Evolutionary conservation across 2,888 invertebrate genomes (phyloP).

Genomic region (Heliconius ethilla): DNA sequence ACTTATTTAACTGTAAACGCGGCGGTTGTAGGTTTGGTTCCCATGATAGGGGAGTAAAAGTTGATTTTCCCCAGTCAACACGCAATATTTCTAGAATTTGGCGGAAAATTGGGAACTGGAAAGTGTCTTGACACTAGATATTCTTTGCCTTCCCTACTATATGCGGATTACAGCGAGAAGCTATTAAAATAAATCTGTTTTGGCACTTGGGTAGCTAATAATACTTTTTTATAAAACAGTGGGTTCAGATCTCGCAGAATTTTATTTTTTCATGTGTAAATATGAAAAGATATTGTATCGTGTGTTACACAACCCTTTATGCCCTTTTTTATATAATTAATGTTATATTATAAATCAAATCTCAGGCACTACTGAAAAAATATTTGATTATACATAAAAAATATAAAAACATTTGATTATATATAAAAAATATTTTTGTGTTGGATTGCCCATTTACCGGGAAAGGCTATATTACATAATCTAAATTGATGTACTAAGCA

Average conservation of each 20-base stretch:
- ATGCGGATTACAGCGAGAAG: not conserved
- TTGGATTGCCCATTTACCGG: not conserved
- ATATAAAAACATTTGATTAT: no score
- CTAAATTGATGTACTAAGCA: no score
- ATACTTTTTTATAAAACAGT: not conserved
- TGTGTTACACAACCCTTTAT: not conserved
- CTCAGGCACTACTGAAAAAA: not conserved
- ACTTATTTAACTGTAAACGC: not conserved
- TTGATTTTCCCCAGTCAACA: not conserved
- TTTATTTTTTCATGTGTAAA: not conserved
- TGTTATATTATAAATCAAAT: not conserved
- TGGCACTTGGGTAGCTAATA: not conserved
- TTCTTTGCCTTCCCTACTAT: not conserved
- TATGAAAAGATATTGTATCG: not conserved
- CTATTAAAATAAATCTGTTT: not conserved
- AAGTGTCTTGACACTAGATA: not conserved
- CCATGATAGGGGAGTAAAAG: not conserved
- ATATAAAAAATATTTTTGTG: no score
- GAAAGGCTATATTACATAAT: no score
- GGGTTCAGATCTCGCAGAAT: not conserved
- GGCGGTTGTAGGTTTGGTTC: not conserved
- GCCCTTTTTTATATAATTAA: not conserved
- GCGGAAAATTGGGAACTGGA: not conserved
- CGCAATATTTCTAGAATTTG: not conserved
- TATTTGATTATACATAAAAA: no score